Base-by-base conservation (phyloP, 2,888 invertebrate genomes). In the Nomada flava region DNA sequence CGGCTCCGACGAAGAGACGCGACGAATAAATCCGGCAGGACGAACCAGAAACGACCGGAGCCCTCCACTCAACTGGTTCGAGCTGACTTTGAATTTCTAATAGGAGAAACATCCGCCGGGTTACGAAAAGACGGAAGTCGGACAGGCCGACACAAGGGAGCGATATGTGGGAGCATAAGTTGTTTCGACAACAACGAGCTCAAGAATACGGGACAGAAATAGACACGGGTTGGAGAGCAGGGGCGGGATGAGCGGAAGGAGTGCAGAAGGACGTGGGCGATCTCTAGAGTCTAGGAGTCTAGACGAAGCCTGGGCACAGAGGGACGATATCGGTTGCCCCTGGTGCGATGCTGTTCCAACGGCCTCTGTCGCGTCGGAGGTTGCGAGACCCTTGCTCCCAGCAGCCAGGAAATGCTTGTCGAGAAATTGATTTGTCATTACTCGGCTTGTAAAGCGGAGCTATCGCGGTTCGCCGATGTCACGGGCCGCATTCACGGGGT, bases 401-500 rank as follows among this genome's bases (percentile, higher is more conserved):
- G 10, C 59, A 64, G 69, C 29, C 89, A 86, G 88, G 84, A 87
- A 86, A 89, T 67, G 85, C 82, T 87, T 77, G 78, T 68, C 76
- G 87, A 86, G 88, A 90, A 92, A 92, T 92, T 92, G 92, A 92
- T 91, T 92, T 89, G 91, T 91, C 91, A 90, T 91, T 90, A 90
- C 86, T 76, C 76, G 73, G 76, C 79, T 81, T 78, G 69, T 78
- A 78, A 78, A 88, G 82, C 83, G 79, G 73, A 79, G 75, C 85
- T 85, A 83, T 88, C 85, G 88, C 85, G 83, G 84, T 62, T 79
- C 82, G 84, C 63, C 20, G 59, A 71, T 76, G 79, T 74, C 77
- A 70, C 68, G 76, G 64, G 15, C 44, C 23, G 62, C 65, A 72
- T 85, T 80, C 76, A 75, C 60, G 71, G 74, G 10, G 20, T 5